Conservation (phyloP, 2,797 vertebrate species). For the Sternarchorhynchus goeldii region DNA sequence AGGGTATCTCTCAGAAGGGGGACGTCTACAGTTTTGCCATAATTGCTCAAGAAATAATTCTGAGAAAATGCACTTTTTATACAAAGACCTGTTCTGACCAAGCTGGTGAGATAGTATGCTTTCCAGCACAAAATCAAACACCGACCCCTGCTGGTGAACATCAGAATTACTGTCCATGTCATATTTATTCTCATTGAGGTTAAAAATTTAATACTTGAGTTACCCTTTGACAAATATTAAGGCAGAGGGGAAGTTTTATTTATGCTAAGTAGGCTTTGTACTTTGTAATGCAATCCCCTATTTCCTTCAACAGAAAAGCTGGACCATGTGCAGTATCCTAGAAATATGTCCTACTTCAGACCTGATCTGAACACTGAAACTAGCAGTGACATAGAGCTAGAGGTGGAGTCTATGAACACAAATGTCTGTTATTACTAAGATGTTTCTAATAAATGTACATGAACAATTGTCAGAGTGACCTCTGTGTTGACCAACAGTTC, state of each 20-base stretch:
- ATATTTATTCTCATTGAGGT: neutral
- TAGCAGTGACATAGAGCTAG: slow-evolving; percentile 81
- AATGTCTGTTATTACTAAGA: slow-evolving; percentile 7
- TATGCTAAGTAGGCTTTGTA: neutral
- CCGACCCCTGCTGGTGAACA: slow-evolving; percentile 39
- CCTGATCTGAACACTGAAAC: slow-evolving; percentile 85
- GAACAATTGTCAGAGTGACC: neutral
- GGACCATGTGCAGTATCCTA: slow-evolving; percentile 75
- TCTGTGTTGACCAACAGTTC: neutral
- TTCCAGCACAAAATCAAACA: neutral
- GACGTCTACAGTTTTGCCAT: slow-evolving; percentile 94
- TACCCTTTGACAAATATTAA: too few relatives aligned
- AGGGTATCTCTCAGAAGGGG: slow-evolving; percentile 88
- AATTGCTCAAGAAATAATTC: slow-evolving; percentile 92
- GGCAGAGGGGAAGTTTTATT: too few relatives aligned
- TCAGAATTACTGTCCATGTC: neutral
- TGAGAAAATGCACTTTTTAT: slow-evolving; percentile 88
- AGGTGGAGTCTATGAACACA: slow-evolving; percentile 71
- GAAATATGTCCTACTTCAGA: slow-evolving; percentile 78
- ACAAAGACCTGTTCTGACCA: slow-evolving; percentile 69
- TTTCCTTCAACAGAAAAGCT: slow-evolving; percentile 82
- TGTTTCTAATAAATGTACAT: neutral
- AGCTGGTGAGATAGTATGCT: slow-evolving; percentile 72
- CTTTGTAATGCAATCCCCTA: slow-evolving; percentile 1
- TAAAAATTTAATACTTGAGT: neutral